These are phyloP conservation scores for Caretta caretta DNA, from an alignment of 2,113 vertebrate genomes.

Conservation along the genomic window DNA sequence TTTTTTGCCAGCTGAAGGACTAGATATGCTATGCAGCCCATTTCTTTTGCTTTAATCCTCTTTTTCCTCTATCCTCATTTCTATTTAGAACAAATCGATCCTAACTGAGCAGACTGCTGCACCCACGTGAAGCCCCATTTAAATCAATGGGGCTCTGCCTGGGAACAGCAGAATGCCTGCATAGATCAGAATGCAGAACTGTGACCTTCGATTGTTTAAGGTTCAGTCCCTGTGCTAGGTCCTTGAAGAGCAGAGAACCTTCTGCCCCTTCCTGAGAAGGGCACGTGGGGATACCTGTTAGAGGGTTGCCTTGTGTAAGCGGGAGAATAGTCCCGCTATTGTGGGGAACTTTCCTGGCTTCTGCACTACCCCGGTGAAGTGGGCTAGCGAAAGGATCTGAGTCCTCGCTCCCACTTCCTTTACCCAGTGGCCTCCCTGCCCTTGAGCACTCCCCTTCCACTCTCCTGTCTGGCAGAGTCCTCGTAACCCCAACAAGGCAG, in stretches of 20 bases:
- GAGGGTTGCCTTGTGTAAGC: too few relatives aligned
- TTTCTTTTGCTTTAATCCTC: background rate
- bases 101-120: background rate
- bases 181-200: background rate
- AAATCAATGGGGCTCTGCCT: background rate
- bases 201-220: background rate
- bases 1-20: background rate
- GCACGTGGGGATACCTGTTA: background rate
- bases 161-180: background rate
- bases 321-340: too few relatives aligned
- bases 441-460: too few relatives aligned
- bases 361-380: too few relatives aligned
- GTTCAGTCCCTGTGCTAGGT: background rate
- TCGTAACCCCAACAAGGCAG: too few relatives aligned
- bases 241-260: background rate
- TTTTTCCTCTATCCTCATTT: background rate
- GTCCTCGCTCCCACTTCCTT: too few relatives aligned
- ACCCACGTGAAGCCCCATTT: background rate
- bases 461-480: too few relatives aligned
- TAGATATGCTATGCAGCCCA: background rate
- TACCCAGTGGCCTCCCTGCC: too few relatives aligned
- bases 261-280: background rate
- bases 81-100: background rate
- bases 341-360: too few relatives aligned
- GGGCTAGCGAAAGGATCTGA: too few relatives aligned